Conservation (phyloP, 2,113 vertebrate genomes). For the Saguinus midas region DNA sequence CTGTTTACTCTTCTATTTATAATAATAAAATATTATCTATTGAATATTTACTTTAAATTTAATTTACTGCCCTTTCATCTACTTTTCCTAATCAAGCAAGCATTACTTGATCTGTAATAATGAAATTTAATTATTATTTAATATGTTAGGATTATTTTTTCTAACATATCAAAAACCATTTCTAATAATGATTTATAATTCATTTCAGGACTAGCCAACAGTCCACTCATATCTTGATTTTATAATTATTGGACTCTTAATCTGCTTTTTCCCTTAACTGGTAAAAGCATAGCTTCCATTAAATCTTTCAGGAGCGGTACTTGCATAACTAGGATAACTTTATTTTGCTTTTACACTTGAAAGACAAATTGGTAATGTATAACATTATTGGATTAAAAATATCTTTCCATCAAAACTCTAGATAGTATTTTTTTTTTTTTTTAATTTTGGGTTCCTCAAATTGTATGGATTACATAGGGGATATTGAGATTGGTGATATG, state of each 20-base stretch:
- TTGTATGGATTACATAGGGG: neutral
- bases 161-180: too few species aligned
- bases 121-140: constrained; percentile 1
- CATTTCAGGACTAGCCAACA: neutral
- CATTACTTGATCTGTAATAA: neutral
- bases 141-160: neutral
- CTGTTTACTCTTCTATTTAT: neutral
- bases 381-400: neutral
- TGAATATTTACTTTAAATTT: neutral
- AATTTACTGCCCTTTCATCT: neutral
- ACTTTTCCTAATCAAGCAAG: neutral
- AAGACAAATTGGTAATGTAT: neutral
- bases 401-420: constrained; percentile 3
- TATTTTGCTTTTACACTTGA: neutral
- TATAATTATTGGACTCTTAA: neutral
- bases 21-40: neutral
- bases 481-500: too few species aligned
- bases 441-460: neutral
- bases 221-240: neutral
- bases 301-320: neutral
- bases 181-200: neutral
- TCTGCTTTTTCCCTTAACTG: neutral
- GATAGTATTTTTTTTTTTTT: neutral
- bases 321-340: neutral
- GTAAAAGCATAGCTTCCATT: neutral